Evolutionary conservation across 1,140 invertebrate genomes (phyloP).

Genomic region (Trichonephila inaurata): DNA sequence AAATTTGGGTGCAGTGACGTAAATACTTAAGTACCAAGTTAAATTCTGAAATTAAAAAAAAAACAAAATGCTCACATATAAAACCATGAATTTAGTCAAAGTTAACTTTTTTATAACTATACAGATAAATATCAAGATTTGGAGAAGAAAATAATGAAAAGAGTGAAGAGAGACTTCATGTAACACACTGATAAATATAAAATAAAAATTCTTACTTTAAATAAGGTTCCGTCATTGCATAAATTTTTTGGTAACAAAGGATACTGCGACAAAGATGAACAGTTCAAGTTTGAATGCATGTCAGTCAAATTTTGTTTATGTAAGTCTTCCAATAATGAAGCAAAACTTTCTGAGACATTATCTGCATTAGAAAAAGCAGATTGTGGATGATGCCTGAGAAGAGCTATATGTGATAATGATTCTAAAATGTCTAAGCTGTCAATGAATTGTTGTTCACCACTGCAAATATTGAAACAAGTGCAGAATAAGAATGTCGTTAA

Average conservation of each 20-base stretch:
- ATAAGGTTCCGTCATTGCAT: constrained; percentile 59
- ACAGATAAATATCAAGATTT: too few relatives aligned
- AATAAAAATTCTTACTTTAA: constrained; percentile 47
- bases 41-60: too few relatives aligned
- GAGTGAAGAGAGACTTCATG: too few relatives aligned
- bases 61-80: too few relatives aligned
- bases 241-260: constrained; percentile 39
- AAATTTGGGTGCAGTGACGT: too few relatives aligned
- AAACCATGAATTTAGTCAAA: too few relatives aligned
- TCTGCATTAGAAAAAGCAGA: constrained; percentile 28
- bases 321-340: constrained; percentile 61
- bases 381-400: constrained; percentile 69
- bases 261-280: constrained; percentile 59
- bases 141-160: too few relatives aligned
- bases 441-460: constrained; percentile 40
- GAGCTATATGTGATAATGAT: constrained; percentile 66
- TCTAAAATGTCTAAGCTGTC: constrained; percentile 68
- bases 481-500: neutral
- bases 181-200: too few relatives aligned
- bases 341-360: constrained; percentile 58
- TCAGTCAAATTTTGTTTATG: constrained; percentile 63
- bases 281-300: constrained; percentile 31
- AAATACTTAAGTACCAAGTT: too few relatives aligned
- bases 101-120: too few relatives aligned
- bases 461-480: neutral